A percentile compares a stretch with the other conserved stretches of the same genome.
Conservation (phyloP, 2,797 vertebrate genomes). For the Hydrocynus forskahlii region DNA sequence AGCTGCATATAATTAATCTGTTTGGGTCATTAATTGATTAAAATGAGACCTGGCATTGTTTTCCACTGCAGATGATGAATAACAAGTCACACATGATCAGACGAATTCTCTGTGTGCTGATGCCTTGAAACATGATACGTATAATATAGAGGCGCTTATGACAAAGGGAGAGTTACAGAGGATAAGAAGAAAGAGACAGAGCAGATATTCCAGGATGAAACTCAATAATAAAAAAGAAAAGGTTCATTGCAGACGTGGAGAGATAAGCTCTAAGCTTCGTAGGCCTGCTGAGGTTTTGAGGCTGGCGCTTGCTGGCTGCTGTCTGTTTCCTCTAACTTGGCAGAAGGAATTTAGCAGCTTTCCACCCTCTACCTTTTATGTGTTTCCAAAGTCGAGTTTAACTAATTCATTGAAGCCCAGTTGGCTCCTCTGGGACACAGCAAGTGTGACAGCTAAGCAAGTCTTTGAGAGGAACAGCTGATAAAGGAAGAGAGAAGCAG, state of each 20-base stretch:
- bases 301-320: constrained; percentile 52
- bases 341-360: constrained; percentile 57
- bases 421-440: constrained; percentile 60
- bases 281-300: constrained; percentile 46
- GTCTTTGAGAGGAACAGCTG: constrained; percentile 50
- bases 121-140: constrained; percentile 38
- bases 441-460: constrained; percentile 56
- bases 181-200: background rate
- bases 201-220: background rate
- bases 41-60: constrained; percentile 39
- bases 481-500: constrained; percentile 53
- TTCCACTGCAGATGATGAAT: constrained; percentile 43
- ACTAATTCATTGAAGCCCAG: constrained; percentile 69
- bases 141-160: background rate
- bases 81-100: constrained; percentile 32
- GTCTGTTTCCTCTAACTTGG: constrained; percentile 62
- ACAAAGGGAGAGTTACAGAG: constrained; percentile 1
- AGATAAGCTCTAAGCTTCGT: constrained; percentile 60
- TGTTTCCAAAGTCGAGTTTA: constrained; percentile 73
- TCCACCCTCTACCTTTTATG: constrained; percentile 64
- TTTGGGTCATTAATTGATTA: constrained; percentile 29
- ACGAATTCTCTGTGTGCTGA: constrained; percentile 38
- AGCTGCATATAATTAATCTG: constrained; percentile 47
- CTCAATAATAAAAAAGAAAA: background rate
- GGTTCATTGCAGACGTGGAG: background rate